Evolutionary conservation across 2,888 invertebrate genomes (phyloP), one percentile per base, ranked within the genome.

Genomic region (Schrankia costaestrigalis): DNA sequence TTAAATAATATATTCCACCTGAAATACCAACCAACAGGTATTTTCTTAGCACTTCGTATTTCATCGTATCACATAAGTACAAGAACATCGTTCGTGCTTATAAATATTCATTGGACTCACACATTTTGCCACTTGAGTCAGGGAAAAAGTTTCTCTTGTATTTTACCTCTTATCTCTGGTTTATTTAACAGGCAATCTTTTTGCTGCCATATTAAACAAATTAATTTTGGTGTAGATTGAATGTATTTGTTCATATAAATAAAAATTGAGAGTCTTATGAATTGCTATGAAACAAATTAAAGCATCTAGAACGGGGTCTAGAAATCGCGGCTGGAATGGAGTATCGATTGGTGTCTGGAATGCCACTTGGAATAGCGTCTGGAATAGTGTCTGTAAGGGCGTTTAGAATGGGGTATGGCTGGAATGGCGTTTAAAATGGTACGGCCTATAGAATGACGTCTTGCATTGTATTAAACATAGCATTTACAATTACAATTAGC

Each of bases 81-180:
- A 69, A n/a, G n/a, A n/a, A 63, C 61, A 62, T 59, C 52, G 63
- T 50, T 53, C 71, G 70, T 71, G 73, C 46, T 60, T 63, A 71
- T 78, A 70, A 67, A 78, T 78, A 76, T 78, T 78, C 69, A 78
- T 45, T 18, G 26, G 39, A 26, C 33, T 49, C 43, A 35, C 35
- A 47, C 42, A 41, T n/a, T n/a, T n/a, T n/a, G n/a, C 49, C 52
- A 54, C 45, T 21, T 39, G 35, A 32, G 34, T 24, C 42, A 37
- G 37, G 48, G 41, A 46, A 53, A 57, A 56, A 57, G 28, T 39
- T 37, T 19, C 41, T 26, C 31, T 27, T 38, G 46, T 54, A 48
- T 54, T 35, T 44, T 38, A 30, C 23, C 11, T 23, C 11, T 22
- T 14, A 12, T 9, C 9, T 14, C n/a, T n/a, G 3, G 12, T 21